Evolutionary conservation across 2,113 vertebrate species (phyloP), one percentile per base, ranked within the genome.

Genomic region (Stegostoma tigrinum): DNA sequence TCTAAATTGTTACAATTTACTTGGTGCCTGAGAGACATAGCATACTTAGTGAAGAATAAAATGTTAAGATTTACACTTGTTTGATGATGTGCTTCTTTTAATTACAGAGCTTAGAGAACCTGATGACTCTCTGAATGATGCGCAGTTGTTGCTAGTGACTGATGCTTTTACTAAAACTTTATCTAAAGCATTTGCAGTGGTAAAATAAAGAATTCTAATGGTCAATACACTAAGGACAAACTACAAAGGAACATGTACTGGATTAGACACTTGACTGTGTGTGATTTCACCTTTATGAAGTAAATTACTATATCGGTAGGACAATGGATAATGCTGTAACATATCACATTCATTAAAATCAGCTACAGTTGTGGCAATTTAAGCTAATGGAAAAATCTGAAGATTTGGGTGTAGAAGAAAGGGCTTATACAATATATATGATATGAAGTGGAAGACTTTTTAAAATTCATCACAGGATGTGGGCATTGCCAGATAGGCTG

Each of bases 61-160:
- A 61, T n/a, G 61, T 93, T 66, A 38, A 5, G n/a, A 61, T 93
- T 93, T 38, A 90, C 61, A 93, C 24, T 93, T 67, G n/a, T 93
- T 93, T 93, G 89, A 93, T 66, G 34, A 93, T 93, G 55, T 34
- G 17, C 21, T 61, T 93, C n/a, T 91, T 66, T 93, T 93, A 93
- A 93, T 93, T 66, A 66, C 89, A 38, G 61, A 67, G 61, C 89
- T 38, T 6, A 42, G 61, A 93, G 89, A 91, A 15, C 52, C 52
- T 93, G 89, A 93, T 19, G 55, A 64, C 14, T 64, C 52, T 38
- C 6, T 66, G 61, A 6, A 93, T 17, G 8, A 66, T 93, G 61
- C 64, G 38, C n/a, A 24, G 61, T 55, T 91, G 55, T 91, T 83
- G 30, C 52, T 34, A 19, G 87, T 91, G 55, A 91, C 52, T 91